A percentile compares a stretch with the other conserved stretches of the same genome.
Evolutionary conservation across 2,113 vertebrate genomes (phyloP).

Genomic region (Ivindomyrus marchei): DNA sequence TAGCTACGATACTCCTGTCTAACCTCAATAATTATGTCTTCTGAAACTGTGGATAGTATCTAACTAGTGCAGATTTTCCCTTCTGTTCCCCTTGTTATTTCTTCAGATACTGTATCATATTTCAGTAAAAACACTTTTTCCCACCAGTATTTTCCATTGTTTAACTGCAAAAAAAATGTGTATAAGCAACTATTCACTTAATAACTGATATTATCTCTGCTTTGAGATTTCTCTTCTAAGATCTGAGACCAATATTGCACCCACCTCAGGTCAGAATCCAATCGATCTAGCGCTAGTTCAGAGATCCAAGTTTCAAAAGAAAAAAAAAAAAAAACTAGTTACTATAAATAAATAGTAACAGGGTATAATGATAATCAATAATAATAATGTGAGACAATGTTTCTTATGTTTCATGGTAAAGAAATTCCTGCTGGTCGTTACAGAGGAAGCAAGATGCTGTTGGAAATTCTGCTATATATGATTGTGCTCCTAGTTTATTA

Average conservation of each 20-base stretch:
- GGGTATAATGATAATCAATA: background rate
- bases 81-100: background rate
- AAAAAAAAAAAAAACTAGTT: background rate
- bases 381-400: background rate
- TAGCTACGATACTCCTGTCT: background rate
- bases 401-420: background rate
- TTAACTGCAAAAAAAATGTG: background rate
- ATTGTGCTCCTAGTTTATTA: background rate
- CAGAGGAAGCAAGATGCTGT: background rate
- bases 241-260: background rate
- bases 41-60: background rate
- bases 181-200: background rate
- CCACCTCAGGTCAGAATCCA: background rate
- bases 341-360: background rate
- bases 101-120: background rate
- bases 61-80: background rate
- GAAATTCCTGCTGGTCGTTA: background rate
- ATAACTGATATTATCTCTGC: background rate
- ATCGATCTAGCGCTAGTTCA: background rate
- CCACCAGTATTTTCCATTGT: background rate
- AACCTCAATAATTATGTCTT: background rate
- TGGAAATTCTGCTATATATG: background rate
- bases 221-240: background rate
- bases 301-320: background rate
- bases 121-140: background rate